phyloP scores from a whole-genome alignment of 2,888 invertebrate species.

The Anoncus sp. region DNA sequence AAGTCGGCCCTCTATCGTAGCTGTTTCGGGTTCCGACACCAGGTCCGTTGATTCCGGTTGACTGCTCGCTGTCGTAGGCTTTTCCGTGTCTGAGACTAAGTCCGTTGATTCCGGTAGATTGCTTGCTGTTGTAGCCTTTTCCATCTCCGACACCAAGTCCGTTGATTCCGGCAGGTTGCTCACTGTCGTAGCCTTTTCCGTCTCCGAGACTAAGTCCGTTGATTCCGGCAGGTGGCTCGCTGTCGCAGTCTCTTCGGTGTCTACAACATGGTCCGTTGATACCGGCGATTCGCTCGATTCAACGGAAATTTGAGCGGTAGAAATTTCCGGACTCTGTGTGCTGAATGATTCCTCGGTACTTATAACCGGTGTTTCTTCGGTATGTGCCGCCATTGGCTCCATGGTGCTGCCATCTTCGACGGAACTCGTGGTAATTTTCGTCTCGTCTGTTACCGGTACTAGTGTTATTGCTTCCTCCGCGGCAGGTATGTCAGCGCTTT shows the following conservation, averaged over 20 bases:
- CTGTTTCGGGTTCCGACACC: not conserved
- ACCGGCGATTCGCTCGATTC: conserved; percentile 12
- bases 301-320: conserved; percentile 9
- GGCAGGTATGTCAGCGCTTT: conserved; percentile 6
- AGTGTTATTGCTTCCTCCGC: conserved; percentile 4
- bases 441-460: conserved; percentile 8
- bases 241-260: conserved; percentile 9
- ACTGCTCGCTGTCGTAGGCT: too few relatives aligned
- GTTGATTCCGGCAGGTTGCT: not conserved
- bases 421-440: conserved; percentile 8
- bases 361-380: conserved; percentile 25
- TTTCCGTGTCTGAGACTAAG: not conserved
- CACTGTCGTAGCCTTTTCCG: not conserved
- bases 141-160: not conserved
- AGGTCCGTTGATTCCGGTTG: conserved; percentile 2
- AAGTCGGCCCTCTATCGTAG: not conserved
- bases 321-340: not conserved
- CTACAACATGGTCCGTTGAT: conserved; percentile 8
- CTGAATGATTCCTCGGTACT: conserved; percentile 6
- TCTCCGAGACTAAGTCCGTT: not conserved
- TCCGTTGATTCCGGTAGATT: not conserved
- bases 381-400: conserved; percentile 2
- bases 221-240: conserved; percentile 4
- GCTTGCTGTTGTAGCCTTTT: not conserved
- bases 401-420: conserved; percentile 1